These are phyloP conservation scores for Lytechinus pictus DNA, from an alignment of 35 echinoderm and acorn worm genomes.

Conservation along the genomic window DNA sequence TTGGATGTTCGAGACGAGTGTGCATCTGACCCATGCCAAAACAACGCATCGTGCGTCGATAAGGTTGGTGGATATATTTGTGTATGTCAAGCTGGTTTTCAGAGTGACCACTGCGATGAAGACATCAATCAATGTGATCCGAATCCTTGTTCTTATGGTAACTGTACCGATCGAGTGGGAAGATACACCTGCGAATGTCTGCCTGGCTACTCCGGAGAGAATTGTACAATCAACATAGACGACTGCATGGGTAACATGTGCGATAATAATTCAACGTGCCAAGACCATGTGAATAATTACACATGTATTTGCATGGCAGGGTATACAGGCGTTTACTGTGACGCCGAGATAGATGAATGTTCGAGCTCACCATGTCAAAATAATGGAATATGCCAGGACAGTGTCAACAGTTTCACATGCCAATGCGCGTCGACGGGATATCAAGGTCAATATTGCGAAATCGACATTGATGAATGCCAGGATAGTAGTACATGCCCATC, in stretches of 20 bases:
- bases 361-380: constrained; percentile 48
- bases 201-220: constrained; percentile 41
- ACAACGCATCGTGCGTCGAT: constrained; percentile 40
- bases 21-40: constrained; percentile 26
- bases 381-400: constrained; percentile 27
- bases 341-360: constrained; percentile 50
- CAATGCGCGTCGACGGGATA: constrained; percentile 38
- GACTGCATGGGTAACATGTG: constrained; percentile 28
- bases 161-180: constrained; percentile 40
- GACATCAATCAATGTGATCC: constrained; percentile 55
- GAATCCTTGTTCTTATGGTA: constrained; percentile 51
- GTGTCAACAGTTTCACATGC: constrained; percentile 53
- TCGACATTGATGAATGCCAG: constrained; percentile 57
- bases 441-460: background rate
- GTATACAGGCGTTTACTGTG: constrained; percentile 44
- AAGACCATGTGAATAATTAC: constrained; percentile 53
- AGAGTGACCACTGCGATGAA: constrained; percentile 15
- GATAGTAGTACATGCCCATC: constrained; percentile 4
- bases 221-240: constrained; percentile 54
- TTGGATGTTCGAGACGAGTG: constrained; percentile 23
- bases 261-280: constrained; percentile 36
- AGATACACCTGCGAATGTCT: constrained; percentile 39
- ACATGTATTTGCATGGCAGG: constrained; percentile 45
- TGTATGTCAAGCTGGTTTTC: constrained; percentile 10
- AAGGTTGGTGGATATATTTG: background rate